Conservation (phyloP, 2,113 vertebrate genomes). For the Lamprologus sp. region DNA sequence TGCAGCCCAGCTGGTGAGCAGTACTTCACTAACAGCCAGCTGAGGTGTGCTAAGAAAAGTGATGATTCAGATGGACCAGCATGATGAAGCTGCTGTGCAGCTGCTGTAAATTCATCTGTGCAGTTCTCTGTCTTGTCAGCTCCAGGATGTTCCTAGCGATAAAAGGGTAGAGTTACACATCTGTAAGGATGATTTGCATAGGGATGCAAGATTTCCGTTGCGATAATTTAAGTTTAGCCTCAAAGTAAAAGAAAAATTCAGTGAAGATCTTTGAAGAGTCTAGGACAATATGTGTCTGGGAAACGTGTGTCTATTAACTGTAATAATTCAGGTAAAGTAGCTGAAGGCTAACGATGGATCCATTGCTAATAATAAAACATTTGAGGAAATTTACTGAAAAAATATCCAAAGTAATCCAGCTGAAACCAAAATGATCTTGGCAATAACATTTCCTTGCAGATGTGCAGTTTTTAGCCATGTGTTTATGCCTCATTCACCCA, state of each 20-base stretch:
- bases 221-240: neutral
- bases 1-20: constrained; percentile 11
- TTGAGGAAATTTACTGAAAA: neutral
- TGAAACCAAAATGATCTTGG: neutral
- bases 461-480: neutral
- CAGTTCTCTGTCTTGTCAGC: neutral
- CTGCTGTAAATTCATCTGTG: neutral
- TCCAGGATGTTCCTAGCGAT: neutral
- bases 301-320: neutral
- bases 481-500: neutral
- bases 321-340: neutral
- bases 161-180: neutral
- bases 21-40: neutral
- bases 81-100: neutral
- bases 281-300: neutral
- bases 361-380: neutral
- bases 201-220: neutral
- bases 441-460: neutral
- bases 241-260: neutral
- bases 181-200: neutral
- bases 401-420: neutral
- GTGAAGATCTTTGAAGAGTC: neutral
- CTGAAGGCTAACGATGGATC: neutral
- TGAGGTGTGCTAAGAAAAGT: constrained; percentile 3
- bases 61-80: constrained; percentile 16